Evolutionary conservation across 2,797 vertebrate species (phyloP).

Genomic region (Thunnus albacares): DNA sequence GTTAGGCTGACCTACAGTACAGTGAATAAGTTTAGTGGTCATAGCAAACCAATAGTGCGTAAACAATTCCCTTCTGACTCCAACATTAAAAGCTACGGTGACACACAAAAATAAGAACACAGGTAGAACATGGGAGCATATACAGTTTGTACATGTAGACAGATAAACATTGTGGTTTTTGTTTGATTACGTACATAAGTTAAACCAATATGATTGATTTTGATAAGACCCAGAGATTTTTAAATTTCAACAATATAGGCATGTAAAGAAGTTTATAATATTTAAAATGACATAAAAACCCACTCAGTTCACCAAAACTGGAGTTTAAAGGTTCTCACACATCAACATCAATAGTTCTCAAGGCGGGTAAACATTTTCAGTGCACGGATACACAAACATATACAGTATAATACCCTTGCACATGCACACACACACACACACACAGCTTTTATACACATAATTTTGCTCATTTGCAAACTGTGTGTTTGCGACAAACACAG

Average conservation of each 20-base stretch:
- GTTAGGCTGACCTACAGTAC: conserved; percentile 45
- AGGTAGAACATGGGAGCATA: not conserved
- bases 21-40: conserved; percentile 51
- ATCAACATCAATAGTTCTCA: conserved; percentile 1
- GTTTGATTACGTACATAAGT: not conserved
- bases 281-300: no score
- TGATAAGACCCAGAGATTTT: not conserved
- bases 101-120: not conserved
- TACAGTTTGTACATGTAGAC: not conserved
- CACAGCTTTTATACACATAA: not conserved
- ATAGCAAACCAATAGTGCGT: conserved; percentile 19
- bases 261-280: no score
- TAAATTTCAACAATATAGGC: no score
- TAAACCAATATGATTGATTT: not conserved
- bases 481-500: no score
- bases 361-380: not conserved
- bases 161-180: not conserved
- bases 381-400: not conserved
- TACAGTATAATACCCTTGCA: not conserved
- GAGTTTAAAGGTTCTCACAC: no score
- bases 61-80: conserved; percentile 11
- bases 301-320: no score
- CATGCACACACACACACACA: not conserved
- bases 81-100: conserved; percentile 23
- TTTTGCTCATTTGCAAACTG: not conserved